phyloP scores from a whole-genome alignment of 2,113 vertebrate species.

The Sigmodon hispidus region DNA sequence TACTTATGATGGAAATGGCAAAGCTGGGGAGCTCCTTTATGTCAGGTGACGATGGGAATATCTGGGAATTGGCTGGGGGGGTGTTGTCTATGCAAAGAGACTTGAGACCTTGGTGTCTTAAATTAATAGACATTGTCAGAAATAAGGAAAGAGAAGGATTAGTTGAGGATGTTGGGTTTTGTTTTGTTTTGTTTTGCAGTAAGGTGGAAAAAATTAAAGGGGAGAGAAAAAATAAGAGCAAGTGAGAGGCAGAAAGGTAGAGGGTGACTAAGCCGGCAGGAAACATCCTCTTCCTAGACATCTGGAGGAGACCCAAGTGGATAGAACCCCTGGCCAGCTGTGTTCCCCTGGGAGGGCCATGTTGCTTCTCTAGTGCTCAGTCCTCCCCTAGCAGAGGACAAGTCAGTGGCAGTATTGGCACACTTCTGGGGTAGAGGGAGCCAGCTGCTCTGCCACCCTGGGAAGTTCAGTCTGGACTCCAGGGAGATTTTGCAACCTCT shows the following conservation, averaged over 20 bases:
- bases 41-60: neutral
- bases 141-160: neutral
- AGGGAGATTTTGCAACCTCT: conserved; percentile 53
- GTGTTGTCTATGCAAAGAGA: neutral
- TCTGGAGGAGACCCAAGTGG: rapidly evolving
- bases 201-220: neutral
- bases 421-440: conserved; percentile 1
- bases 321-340: neutral
- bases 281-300: neutral
- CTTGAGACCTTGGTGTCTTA: neutral
- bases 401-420: conserved; percentile 34
- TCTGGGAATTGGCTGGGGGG: neutral
- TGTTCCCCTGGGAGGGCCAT: neutral
- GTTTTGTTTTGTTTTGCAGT: neutral
- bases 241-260: neutral
- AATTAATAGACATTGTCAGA: neutral
- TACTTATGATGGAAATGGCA: neutral
- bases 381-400: neutral
- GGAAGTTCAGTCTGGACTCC: conserved; percentile 66
- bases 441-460: conserved; percentile 63
- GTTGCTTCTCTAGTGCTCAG: rapidly evolving
- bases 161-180: neutral
- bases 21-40: neutral
- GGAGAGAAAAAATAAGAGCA: neutral
- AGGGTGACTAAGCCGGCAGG: neutral